Conservation (phyloP, 2,888 invertebrate species). For the Chaitophorus viminalis region DNA sequence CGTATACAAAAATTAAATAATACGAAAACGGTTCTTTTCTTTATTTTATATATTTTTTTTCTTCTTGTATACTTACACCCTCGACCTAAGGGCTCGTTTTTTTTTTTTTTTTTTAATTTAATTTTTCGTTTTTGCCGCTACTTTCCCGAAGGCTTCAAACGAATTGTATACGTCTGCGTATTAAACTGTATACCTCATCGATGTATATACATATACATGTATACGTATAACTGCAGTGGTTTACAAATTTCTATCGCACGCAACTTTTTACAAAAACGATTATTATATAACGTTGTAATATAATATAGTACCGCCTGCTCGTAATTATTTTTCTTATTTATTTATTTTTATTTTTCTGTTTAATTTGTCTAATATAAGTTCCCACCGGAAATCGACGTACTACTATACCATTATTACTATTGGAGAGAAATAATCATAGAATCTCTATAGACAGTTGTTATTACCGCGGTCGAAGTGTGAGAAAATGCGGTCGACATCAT, state of each 20-base stretch:
- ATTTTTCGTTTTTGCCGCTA: constrained; percentile 15
- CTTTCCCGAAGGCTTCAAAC: neutral
- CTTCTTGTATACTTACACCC: neutral
- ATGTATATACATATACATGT: neutral
- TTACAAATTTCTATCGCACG: constrained; percentile 25
- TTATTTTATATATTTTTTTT: neutral
- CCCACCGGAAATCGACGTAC: constrained; percentile 43
- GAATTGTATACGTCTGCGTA: neutral
- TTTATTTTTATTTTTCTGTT: neutral
- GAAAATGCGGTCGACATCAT: constrained; percentile 52
- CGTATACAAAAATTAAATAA: constrained; percentile 28
- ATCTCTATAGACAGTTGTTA: constrained; percentile 23
- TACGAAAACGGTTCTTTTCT: constrained; percentile 50
- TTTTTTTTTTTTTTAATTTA: constrained; percentile 17
- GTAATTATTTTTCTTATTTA: neutral
- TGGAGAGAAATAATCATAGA: constrained; percentile 32
- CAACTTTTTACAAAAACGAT: constrained; percentile 46
- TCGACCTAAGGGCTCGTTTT: constrained; percentile 20
- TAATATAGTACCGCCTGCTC: neutral
- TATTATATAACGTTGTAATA: constrained; percentile 1
- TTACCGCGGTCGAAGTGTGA: constrained; percentile 39
- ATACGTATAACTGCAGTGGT: neutral
- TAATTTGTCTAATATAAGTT: constrained; percentile 14
- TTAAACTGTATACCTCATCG: neutral
- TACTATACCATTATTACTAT: neutral